A percentile compares a stretch with the other conserved stretches of the same genome.
phyloP scores from a whole-genome alignment of 2,888 invertebrate genomes.

The Taphrorychus bicolor region DNA sequence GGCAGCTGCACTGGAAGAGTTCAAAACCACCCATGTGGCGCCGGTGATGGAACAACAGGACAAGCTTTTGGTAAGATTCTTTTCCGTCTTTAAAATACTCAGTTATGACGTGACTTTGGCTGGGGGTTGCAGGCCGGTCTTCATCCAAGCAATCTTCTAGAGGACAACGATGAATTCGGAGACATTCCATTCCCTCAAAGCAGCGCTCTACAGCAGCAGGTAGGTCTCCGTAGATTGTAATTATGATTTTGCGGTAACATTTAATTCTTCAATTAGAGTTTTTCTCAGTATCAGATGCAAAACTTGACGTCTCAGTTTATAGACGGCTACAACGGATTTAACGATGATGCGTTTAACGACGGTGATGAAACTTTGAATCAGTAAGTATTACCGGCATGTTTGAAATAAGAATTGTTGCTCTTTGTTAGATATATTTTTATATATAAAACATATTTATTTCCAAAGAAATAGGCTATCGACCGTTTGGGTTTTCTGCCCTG shows the following conservation, averaged over 20 bases:
- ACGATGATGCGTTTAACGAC: conserved; percentile 69
- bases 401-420: too few relatives aligned
- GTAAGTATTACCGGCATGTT: too few relatives aligned
- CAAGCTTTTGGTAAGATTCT: conserved; percentile 54
- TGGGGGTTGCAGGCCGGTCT: conserved; percentile 57
- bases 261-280: conserved; percentile 58
- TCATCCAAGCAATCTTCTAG: conserved; percentile 60
- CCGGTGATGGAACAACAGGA: conserved; percentile 56
- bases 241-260: not conserved
- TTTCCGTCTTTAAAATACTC: too few relatives aligned
- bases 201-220: conserved; percentile 62
- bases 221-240: conserved; percentile 44
- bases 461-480: too few relatives aligned
- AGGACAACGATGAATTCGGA: conserved; percentile 63
- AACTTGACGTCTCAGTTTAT: conserved; percentile 68
- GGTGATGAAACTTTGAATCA: conserved; percentile 63
- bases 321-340: conserved; percentile 67
- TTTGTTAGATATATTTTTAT: too few relatives aligned
- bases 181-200: conserved; percentile 63
- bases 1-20: conserved; percentile 56
- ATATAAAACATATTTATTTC: too few relatives aligned
- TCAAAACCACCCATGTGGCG: conserved; percentile 53
- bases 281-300: conserved; percentile 69
- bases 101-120: too few relatives aligned
- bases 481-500: too few relatives aligned